Conservation (phyloP, 2,113 vertebrate species). For the Rhinoderma darwinii region DNA sequence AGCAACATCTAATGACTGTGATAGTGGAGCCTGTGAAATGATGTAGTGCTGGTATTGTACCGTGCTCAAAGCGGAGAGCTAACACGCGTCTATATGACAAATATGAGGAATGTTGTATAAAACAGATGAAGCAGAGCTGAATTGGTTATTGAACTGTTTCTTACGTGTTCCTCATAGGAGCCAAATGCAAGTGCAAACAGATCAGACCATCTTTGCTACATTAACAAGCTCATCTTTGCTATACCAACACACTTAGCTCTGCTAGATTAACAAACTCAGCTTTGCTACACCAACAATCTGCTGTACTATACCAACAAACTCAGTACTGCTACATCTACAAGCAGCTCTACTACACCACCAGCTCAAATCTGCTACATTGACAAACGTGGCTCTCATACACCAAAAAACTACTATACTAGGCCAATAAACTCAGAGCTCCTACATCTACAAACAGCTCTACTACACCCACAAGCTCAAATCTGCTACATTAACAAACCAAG, state of each 20-base stretch:
- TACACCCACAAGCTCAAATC: background rate
- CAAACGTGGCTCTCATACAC: background rate
- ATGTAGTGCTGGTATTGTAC: background rate
- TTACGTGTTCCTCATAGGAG: background rate
- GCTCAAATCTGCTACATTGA: background rate
- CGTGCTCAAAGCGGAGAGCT: no score
- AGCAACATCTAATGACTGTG: background rate
- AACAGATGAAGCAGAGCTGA: background rate
- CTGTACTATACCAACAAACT: background rate
- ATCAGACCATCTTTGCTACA: background rate
- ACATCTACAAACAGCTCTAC: background rate
- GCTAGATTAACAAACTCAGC: background rate
- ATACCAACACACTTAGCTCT: no score
- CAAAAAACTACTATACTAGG: background rate
- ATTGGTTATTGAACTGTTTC: background rate
- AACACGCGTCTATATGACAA: background rate
- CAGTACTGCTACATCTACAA: background rate
- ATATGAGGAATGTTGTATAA: background rate
- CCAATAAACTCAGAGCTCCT: background rate
- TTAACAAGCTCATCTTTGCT: no score
- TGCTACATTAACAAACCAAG: background rate
- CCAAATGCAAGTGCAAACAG: background rate
- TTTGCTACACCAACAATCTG: background rate
- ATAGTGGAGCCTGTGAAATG: background rate
- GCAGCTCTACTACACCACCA: background rate